Base-by-base conservation (phyloP, 2,797 vertebrate species). In the Sebastes dallii region DNA sequence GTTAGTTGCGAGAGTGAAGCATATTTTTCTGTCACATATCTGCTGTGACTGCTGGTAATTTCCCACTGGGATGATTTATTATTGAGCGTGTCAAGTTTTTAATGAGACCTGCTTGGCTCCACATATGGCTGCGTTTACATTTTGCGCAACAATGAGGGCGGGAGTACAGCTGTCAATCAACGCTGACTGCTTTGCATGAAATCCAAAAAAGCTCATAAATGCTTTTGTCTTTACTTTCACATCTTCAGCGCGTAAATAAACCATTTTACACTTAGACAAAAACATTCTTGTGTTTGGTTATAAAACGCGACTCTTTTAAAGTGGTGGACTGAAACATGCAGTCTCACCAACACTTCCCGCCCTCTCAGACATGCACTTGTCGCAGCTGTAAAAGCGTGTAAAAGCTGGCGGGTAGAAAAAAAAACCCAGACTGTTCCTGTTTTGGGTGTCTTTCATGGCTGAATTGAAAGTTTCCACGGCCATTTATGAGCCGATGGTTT, bases 321-420 rank as follows among this genome's bases (percentile, higher is more conserved):
- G 90, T 91, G 87, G 87, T 68, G 0, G 67, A 75, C 64, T 32
- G 84, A 90, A 88, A 83, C 89, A 77, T 30, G 78, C 87, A 76
- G 87, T 64, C 77, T 67, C 77, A 88, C 89, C 90, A 75, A 79
- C 85, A 83, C 86, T 2, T 32, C 71, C 94, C 82, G 88, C 96
- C 94, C 95, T 94, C 94, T 90, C 93, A 91, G 89, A 95, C 93
- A 81, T 94, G 82, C 94, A 95, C 94, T 95, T 93, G 93, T 80
- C 65, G 76, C 76, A 72, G 86, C 87, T n/a, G 66, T 88, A 62
- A 85, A 89, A 82, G 70, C 72, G 9, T 77, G 72, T 60, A 27
- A 70, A 59, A 68, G 75, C 73, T 14, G 80, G 72, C 14, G 78
- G 78, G 52, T 14, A 46, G 55, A 66, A 83, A 14, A 69, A 69